Conservation (phyloP, 23 tunicate genomes). For the Trididemnum nubilum region DNA sequence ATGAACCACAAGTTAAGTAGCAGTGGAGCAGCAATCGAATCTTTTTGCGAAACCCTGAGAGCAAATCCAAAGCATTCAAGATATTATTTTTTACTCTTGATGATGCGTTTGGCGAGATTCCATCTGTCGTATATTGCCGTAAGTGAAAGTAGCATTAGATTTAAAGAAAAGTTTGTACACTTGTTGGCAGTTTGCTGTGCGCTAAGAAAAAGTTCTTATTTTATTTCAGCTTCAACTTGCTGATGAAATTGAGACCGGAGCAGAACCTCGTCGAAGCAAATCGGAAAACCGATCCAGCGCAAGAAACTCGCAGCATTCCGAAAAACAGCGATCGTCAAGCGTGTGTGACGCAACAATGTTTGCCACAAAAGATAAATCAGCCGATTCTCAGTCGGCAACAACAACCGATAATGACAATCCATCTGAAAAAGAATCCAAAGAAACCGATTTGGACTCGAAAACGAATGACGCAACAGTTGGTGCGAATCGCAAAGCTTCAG, state of each 20-base stretch:
- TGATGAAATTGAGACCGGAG: background rate
- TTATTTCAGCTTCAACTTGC: slow-evolving; percentile 3
- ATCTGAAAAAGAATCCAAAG: background rate
- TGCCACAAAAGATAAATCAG: background rate
- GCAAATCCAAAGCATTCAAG: too few relatives aligned
- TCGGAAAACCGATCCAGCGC: slow-evolving; percentile 29
- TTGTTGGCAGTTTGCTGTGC: too few relatives aligned
- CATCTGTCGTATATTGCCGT: too few relatives aligned
- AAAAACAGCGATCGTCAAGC: slow-evolving; percentile 6
- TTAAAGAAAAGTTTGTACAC: too few relatives aligned
- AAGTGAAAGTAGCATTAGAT: too few relatives aligned
- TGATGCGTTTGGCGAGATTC: too few relatives aligned
- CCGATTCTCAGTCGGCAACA: background rate
- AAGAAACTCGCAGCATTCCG: background rate
- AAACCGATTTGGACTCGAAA: background rate
- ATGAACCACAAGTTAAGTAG: too few relatives aligned
- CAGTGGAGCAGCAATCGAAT: too few relatives aligned
- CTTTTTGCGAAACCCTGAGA: too few relatives aligned
- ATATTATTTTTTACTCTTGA: too few relatives aligned
- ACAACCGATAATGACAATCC: background rate
- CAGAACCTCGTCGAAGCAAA: slow-evolving; percentile 14
- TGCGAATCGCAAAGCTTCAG: background rate
- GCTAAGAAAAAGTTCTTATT: too few relatives aligned
- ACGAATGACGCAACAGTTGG: background rate
- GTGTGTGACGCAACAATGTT: slow-evolving; percentile 7